A percentile compares a stretch with the other conserved stretches of the same genome.
Conservation (phyloP, 1,140 invertebrate species). For the Bursaphelenchus mucronatus region DNA sequence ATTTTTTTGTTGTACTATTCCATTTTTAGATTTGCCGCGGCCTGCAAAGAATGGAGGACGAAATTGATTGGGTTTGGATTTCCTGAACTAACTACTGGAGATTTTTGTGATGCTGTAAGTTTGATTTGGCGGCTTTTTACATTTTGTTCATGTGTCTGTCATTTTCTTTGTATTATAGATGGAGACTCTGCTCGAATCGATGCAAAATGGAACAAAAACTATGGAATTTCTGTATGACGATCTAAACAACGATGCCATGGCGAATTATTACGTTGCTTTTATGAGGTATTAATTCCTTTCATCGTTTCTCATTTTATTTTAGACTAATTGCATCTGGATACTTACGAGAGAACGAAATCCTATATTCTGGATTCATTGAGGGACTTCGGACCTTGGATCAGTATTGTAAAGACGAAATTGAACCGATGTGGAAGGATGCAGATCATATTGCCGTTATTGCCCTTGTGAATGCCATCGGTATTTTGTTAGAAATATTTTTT, state of each 20-base stretch:
- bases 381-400: conserved; percentile 39
- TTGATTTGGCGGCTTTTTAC: neutral
- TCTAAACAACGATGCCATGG: conserved; percentile 40
- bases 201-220: conserved; percentile 32
- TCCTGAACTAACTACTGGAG: conserved; percentile 50
- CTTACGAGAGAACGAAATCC: conserved; percentile 41
- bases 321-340: conserved; percentile 47
- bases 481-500: neutral
- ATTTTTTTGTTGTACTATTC: conserved; percentile 13
- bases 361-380: conserved; percentile 47
- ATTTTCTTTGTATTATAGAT: conserved; percentile 35
- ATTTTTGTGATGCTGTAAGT: conserved; percentile 49
- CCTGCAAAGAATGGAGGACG: conserved; percentile 38
- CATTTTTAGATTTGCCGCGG: conserved; percentile 28
- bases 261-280: conserved; percentile 52
- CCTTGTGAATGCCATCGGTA: conserved; percentile 49
- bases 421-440: conserved; percentile 49
- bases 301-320: conserved; percentile 13
- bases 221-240: conserved; percentile 36
- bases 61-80: conserved; percentile 39
- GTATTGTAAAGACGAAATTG: conserved; percentile 44
- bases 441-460: conserved; percentile 49
- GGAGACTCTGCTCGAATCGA: conserved; percentile 33
- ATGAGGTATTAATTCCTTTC: conserved; percentile 18
- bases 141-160: conserved; percentile 13